These are phyloP conservation scores for Chondrilla cf. caribensis DNA, from an alignment of 37 sponge, comb jelly and placozoan species.

Conservation along the genomic window DNA sequence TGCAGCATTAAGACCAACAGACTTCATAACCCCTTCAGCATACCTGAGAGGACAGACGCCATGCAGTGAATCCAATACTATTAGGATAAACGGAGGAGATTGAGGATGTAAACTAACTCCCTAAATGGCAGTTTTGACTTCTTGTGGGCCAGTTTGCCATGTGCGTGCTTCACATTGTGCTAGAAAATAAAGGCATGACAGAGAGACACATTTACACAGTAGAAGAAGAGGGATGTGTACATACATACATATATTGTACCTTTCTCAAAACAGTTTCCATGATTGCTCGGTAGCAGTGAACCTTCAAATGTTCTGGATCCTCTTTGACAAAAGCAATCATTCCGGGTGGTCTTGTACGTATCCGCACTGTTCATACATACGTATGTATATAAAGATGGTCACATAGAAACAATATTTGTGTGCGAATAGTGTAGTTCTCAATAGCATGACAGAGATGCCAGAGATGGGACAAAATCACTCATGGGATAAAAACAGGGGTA, in stretches of 20 bases:
- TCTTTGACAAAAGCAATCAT: constrained; percentile 15
- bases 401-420: neutral
- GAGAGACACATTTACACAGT: no score
- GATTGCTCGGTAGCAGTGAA: constrained; percentile 73
- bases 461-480: constrained; percentile 46
- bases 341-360: no score
- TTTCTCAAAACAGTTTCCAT: constrained; percentile 60
- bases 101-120: constrained; percentile 30
- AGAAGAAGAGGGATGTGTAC: no score
- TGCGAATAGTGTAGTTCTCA: constrained; percentile 43
- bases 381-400: no score
- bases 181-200: neutral
- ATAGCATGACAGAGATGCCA: constrained; percentile 72
- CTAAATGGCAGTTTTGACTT: constrained; percentile 63
- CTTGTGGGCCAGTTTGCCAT: constrained; percentile 40
- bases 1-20: constrained; percentile 14
- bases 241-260: constrained; percentile 41
- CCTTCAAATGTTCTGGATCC: constrained; percentile 35
- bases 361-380: no score
- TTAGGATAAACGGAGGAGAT: neutral
- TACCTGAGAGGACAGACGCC: no score
- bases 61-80: neutral
- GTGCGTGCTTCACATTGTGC: constrained; percentile 46
- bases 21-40: constrained; percentile 31
- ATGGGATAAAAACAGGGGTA: no score